Base-by-base conservation (phyloP, 1,140 invertebrate genomes). In the Trichonephila clavata region DNA sequence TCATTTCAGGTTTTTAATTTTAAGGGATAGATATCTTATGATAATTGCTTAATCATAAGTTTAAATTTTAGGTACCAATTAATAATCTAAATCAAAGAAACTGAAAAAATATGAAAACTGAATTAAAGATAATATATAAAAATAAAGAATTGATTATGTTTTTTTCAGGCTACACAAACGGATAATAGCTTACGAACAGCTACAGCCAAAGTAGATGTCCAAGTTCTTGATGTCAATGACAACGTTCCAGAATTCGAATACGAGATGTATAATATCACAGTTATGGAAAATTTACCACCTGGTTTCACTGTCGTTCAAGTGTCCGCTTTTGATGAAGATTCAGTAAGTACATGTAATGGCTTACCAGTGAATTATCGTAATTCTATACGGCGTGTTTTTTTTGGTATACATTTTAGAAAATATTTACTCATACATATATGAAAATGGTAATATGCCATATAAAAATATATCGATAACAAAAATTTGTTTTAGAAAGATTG, bases 211-310 rank as follows among this genome's bases (percentile, higher is more conserved):
- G 97, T 98, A 0, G 97, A 98, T 95, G 96, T 98, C 0, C 97
- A 98, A 95, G 96, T 98, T 0, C 95, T 98, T 16, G 98, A 98
- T 95, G 95, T 98, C 0, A 98, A 98, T 95, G 98, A 98, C 95
- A 95, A 95, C 89, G 71, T 94, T 24, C 98, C 98, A 0, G 97
- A 98, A 94, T 98, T 98, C 93, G 98, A 98, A 95, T 97, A 98
- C 0, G 98, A 98, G 94, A 97, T 98, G 94, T 98, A 98, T 95
- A 98, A 98, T 94, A 98, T 98, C 65, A 98, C 98, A 94, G 98
- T 98, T 86, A 98, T 98, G 80, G 98, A 98, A 95, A 98, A 98
- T 95, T 96, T 98, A 60, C 98, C 98, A 0, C 98, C 98, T 94
- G 98, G 98, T 93, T 97, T 98, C 94, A 98, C 97, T 95, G 97